Conservation (phyloP, 2,888 invertebrate species). For the Trisateles emortualis region DNA sequence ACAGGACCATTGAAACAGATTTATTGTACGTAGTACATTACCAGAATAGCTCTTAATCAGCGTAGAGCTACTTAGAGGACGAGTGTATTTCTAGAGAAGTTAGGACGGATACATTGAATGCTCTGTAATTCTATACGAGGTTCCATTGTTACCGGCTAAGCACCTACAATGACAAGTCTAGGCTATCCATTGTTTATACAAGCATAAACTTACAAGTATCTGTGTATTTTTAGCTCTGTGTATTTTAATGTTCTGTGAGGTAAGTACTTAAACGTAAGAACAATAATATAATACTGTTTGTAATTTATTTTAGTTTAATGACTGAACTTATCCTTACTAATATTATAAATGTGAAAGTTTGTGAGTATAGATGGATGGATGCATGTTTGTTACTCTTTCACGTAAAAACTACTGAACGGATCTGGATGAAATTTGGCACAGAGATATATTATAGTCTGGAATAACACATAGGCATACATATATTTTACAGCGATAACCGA, state of each 20-base stretch:
- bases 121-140: slow-evolving; percentile 22
- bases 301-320: no score
- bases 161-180: slow-evolving; percentile 23
- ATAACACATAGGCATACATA: no score
- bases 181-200: slow-evolving; percentile 15
- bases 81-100: slow-evolving; percentile 19
- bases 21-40: neutral
- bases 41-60: neutral
- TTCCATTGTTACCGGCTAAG: slow-evolving; percentile 23
- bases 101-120: slow-evolving; percentile 28
- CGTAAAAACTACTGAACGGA: no score
- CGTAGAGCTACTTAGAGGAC: slow-evolving; percentile 2
- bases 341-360: no score
- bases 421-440: no score
- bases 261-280: neutral
- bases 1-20: neutral
- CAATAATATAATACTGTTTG: no score
- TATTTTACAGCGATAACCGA: no score
- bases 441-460: no score
- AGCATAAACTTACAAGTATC: slow-evolving; percentile 2
- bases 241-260: neutral
- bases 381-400: no score
- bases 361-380: no score
- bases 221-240: neutral
- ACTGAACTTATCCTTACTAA: no score